Base-by-base conservation (phyloP, 1,140 invertebrate genomes). In the Yoshiicerus persimilis region DNA sequence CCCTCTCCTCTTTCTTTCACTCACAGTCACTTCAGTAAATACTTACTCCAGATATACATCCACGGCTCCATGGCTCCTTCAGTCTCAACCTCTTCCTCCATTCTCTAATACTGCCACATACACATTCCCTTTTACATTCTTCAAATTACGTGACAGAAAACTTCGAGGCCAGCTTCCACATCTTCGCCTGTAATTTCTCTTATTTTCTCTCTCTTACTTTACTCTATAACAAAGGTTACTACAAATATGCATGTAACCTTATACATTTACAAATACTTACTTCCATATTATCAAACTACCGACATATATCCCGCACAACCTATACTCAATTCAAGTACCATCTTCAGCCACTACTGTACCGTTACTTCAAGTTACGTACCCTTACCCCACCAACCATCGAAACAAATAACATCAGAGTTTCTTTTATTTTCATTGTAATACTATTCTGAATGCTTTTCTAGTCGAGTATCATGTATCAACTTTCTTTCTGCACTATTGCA, bases 71-170 rank as follows among this genome's bases (percentile, higher is more conserved):
- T 30, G 27, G 75, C 32, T 80, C 75, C 32, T 38, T 80, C 85
- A 32, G 25, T 56, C 47, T 66, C 62, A 64, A 32, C 56, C 56
- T 20, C 85, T 27, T 34, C 56, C 30, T 36, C 62, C 30, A 84
- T 25, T 25, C n/a, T 47, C 83, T 32, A 36, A 23, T 16, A 32
- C 25, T 86, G 85, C 41, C 39, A 62, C 41, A 62, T 86, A 32
- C 38, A 86, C 75, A 80, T 38, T 56, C 56, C 23, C 56, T 62
- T 23, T 86, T 66, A 66, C 56, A 86, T 86, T 86, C 41, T 86
- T 86, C 83, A 84, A 84, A 84, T 64, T 86, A 86, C 84, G 56
- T 86, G 84, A 66, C 41, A 86, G 84, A 64, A 64, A 86, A 86
- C 84, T 86, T 64, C 75, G 32, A 80, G 75, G 75, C 75, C 75